A percentile compares a stretch with the other conserved stretches of the same genome.
Conservation (phyloP, 1,140 invertebrate species). For the Polypedilum pembai region DNA sequence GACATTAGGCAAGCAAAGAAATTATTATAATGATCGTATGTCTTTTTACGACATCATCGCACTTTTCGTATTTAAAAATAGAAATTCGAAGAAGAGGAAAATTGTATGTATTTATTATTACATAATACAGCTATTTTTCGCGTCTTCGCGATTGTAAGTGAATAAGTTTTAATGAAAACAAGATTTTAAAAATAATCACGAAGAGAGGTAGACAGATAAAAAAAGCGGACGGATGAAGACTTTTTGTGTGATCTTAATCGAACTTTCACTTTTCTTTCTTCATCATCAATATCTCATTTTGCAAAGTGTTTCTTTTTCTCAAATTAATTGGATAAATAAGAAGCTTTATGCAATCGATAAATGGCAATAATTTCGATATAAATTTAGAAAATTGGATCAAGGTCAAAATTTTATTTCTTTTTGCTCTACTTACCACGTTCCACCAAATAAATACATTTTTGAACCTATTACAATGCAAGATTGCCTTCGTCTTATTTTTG, state of each 20-base stretch:
- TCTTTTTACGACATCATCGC: background rate
- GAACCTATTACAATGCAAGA: conserved; percentile 65
- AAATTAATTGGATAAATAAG: too few species aligned
- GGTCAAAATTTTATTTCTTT: background rate
- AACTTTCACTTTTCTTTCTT: conserved; percentile 26
- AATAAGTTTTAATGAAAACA: background rate
- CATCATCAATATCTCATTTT: background rate
- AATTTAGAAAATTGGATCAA: background rate
- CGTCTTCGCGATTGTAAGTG: background rate
- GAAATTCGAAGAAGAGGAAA: background rate
- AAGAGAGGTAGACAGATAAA: too few species aligned
- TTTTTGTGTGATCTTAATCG: background rate
- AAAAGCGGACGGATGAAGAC: too few species aligned
- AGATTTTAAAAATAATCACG: background rate
- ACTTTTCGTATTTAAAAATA: background rate
- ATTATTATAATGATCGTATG: too few species aligned
- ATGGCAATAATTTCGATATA: background rate
- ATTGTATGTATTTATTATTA: background rate
- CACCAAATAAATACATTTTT: conserved; percentile 74
- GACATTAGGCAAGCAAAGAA: too few species aligned
- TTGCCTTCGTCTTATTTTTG: conserved; percentile 65
- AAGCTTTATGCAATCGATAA: too few species aligned
- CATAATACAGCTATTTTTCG: background rate
- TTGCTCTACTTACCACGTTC: conserved; percentile 57
- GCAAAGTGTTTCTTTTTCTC: background rate